Conservation (phyloP, 1,140 invertebrate species). For the Caenorhabditis tropicalis region DNA sequence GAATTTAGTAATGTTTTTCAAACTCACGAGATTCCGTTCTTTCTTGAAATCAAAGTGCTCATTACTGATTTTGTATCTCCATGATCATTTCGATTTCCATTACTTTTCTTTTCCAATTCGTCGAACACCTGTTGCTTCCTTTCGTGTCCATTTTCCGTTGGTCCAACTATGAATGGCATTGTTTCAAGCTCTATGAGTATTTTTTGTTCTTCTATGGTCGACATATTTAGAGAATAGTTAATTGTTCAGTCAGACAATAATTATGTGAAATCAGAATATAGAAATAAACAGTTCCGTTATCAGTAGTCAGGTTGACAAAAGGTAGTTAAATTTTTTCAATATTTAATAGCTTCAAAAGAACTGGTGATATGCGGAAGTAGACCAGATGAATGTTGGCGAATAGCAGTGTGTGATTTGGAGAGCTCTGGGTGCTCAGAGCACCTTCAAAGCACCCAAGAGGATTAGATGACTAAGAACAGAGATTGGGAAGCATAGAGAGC, state of each 20-base stretch:
- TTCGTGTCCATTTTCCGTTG: neutral
- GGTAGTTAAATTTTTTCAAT: neutral
- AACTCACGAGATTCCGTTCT: slow-evolving; percentile 32
- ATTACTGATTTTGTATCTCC: neutral
- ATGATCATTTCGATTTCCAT: neutral
- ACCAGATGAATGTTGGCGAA: neutral
- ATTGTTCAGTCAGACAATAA: neutral
- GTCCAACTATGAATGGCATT: slow-evolving; percentile 13
- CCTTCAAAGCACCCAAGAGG: slow-evolving; percentile 32
- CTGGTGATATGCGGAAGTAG: neutral
- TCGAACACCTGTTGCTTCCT: neutral
- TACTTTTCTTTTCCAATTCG: neutral
- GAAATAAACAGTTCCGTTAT: neutral
- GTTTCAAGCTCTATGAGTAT: slow-evolving; percentile 35
- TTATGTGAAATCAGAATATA: neutral
- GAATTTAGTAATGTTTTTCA: neutral
- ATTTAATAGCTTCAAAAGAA: neutral
- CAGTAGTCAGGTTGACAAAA: neutral
- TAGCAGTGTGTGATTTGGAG: neutral
- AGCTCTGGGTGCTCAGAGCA: slow-evolving; percentile 13
- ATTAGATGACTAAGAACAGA: slow-evolving; percentile 40
- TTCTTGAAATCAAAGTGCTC: slow-evolving; percentile 10
- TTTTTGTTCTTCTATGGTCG: slow-evolving; percentile 26
- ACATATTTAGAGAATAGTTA: neutral
- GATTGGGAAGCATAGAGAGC: neutral